Base-by-base conservation (phyloP, 2,113 vertebrate species). In the Heloderma charlesbogerti region DNA sequence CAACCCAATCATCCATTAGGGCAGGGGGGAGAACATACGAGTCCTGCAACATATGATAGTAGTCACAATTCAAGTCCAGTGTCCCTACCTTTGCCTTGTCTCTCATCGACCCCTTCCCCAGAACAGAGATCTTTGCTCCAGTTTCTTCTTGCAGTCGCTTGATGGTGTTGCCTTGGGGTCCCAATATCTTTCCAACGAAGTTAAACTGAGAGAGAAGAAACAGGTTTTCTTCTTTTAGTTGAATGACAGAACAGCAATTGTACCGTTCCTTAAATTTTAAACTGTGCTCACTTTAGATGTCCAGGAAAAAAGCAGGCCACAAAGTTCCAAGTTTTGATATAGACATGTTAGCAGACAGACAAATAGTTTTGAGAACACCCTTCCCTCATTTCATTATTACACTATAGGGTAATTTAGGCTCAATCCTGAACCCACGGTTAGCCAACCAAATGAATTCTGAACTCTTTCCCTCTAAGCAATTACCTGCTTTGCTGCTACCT, bases 91-190 rank as follows among this genome's bases (percentile, higher is more conserved):
- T 99, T 83, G 97, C 98, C 95, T 99, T 99, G 84, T 99, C 99
- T 93, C 99, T 98, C 99, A 99, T 99, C 0, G 99, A 99, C 0
- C 99, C 99, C 92, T 99, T 99, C 0, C 99, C 99, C 90, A 99
- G 96, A 29, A 99, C 99, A 1, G 99, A 99, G 83, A 99, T 99
- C 95, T 99, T 99, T 22, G 98, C 98, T 88, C 97, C 98, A 63
- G 97, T 98, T 94, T 98, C 97, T 60, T 98, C 97, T 91, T 98
- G 97, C 31, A 98, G 96, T 82, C 98, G 97, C 93, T 99, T 99
- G 95, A 99, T 99, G 86, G 99, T 99, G 96, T 99, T 99, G 86
- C 99, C 99, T 97, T 99, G 99, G 89, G 99, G 99, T 95, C 99
- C 99, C 96, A 99, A 97, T 96, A 99, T 99, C 96, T 99, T 99